Percentiles rank a stretch among this genome's conserved stretches.
phyloP scores from a whole-genome alignment of 2,888 invertebrate species.

The Ditula angustiorana region DNA sequence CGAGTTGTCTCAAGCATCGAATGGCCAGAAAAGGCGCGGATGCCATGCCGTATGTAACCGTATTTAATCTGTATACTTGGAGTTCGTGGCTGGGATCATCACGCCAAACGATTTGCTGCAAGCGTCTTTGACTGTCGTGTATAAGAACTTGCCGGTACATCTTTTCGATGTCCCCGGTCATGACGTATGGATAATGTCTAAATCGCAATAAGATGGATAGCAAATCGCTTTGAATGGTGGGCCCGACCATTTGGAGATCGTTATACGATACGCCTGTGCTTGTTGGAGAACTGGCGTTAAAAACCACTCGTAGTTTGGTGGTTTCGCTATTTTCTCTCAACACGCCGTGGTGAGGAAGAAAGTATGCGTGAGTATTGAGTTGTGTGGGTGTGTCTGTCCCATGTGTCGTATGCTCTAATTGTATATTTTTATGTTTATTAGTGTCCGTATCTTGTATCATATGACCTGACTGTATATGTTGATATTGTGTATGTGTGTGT shows the following conservation, averaged over 20 bases:
- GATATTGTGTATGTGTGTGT: neutral
- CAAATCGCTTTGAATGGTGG: neutral
- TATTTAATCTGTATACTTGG: too few species aligned
- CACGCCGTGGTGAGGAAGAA: conserved; percentile 4
- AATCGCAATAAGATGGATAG: neutral
- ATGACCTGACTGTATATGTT: too few species aligned
- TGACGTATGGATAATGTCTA: neutral
- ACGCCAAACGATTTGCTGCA: too few species aligned
- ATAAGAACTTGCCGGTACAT: neutral
- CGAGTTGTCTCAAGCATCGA: too few species aligned
- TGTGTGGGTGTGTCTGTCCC: too few species aligned
- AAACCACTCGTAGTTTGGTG: conserved; percentile 10
- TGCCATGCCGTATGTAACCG: too few species aligned
- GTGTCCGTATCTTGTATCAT: too few species aligned
- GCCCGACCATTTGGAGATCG: conserved; percentile 7
- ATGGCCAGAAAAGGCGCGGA: too few species aligned
- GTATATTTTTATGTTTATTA: too few species aligned
- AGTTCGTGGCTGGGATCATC: too few species aligned
- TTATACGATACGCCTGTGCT: conserved; percentile 7
- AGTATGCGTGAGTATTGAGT: neutral
- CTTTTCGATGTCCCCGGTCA: neutral
- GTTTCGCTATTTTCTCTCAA: neutral
- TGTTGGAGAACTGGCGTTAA: conserved; percentile 10
- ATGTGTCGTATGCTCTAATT: too few species aligned
- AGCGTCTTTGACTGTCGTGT: too few species aligned